A percentile compares a stretch with the other conserved stretches of the same genome.
phyloP scores from a whole-genome alignment of 2,113 vertebrate species.

The Gallinago jamesoni region DNA sequence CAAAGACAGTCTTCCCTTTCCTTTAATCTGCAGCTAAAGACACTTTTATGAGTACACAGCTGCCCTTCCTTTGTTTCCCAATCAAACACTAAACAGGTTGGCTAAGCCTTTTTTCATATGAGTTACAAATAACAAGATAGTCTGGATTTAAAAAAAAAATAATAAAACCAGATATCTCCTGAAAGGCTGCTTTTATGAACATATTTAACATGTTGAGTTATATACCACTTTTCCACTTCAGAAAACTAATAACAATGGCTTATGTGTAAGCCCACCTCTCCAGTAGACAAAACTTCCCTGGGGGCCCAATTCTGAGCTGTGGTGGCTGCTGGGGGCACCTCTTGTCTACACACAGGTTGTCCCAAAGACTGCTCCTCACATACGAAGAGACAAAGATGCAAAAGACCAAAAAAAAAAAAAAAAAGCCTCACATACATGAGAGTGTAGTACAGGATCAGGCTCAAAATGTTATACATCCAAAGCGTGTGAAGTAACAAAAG shows the following conservation, averaged over 20 bases:
- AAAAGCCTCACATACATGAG: not conserved
- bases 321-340: not conserved
- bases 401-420: not conserved
- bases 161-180: not conserved
- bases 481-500: not conserved
- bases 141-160: not conserved
- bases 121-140: not conserved
- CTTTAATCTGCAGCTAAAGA: not conserved
- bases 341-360: not conserved
- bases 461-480: fast-evolving
- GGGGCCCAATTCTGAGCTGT: not conserved
- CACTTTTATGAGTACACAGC: not conserved
- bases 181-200: not conserved
- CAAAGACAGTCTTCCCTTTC: not conserved
- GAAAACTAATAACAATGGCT: not conserved
- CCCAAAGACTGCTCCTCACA: not conserved
- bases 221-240: not conserved
- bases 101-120: not conserved
- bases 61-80: not conserved
- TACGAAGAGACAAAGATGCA: not conserved
- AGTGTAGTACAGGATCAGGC: not conserved
- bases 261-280: not conserved
- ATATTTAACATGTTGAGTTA: not conserved
- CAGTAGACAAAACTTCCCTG: not conserved
- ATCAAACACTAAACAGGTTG: not conserved